A percentile compares a stretch with the other conserved stretches of the same genome.
These are phyloP conservation scores for Eulemur rufifrons DNA, from an alignment of 2,113 vertebrate species.

Conservation along the genomic window DNA sequence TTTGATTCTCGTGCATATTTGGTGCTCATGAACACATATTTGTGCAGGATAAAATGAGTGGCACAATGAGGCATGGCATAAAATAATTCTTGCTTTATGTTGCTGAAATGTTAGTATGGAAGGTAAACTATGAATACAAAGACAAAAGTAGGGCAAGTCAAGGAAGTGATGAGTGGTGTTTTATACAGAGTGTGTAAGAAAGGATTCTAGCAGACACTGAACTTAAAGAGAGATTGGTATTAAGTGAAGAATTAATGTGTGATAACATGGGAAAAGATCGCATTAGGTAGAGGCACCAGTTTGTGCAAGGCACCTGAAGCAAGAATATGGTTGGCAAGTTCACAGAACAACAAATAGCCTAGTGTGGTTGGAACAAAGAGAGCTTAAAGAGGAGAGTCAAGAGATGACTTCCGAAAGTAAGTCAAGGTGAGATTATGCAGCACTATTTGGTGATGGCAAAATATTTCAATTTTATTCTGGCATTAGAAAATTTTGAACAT, in stretches of 20 bases:
- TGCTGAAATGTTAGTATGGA: background rate
- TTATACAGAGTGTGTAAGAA: background rate
- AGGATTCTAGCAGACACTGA: background rate
- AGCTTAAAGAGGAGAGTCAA: background rate
- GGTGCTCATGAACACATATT: background rate
- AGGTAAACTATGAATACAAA: background rate
- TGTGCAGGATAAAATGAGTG: background rate
- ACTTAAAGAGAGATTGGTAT: background rate
- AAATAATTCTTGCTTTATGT: background rate
- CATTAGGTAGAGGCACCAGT: too few relatives aligned
- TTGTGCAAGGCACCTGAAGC: background rate
- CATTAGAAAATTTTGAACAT: background rate
- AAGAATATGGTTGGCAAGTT: background rate
- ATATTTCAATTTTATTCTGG: background rate
- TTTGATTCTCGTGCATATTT: background rate
- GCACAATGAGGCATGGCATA: background rate
- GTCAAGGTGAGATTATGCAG: background rate
- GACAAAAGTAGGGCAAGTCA: background rate
- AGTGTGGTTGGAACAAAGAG: background rate
- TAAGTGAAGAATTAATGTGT: background rate
- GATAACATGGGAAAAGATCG: background rate
- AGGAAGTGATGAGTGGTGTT: background rate
- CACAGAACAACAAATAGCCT: background rate
- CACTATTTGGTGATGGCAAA: background rate
- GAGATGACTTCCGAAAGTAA: background rate